Conservation (phyloP, 1,140 invertebrate species). For the Drosophila santomea region DNA sequence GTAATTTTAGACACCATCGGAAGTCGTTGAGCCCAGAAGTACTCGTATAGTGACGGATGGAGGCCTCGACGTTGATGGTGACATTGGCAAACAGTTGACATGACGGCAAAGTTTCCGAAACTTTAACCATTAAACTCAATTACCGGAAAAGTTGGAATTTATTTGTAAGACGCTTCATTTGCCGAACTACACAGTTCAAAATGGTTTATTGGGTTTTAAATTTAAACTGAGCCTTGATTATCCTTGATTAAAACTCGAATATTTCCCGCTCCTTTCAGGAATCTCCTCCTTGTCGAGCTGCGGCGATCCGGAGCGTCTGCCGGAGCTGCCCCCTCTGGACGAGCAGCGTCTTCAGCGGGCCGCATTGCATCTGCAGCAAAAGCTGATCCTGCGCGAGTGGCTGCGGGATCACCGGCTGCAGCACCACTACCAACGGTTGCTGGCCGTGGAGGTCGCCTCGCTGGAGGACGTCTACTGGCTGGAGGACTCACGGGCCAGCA, state of each 20-base stretch:
- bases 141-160: conserved; percentile 50
- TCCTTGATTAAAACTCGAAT: neutral
- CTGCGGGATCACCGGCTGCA: conserved; percentile 90
- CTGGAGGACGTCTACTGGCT: conserved; percentile 95
- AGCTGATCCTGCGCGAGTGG: conserved; percentile 92
- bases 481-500: conserved; percentile 90
- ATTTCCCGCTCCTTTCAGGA: conserved; percentile 85
- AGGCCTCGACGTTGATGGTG: conserved; percentile 24
- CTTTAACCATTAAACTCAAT: conserved; percentile 72
- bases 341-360: conserved; percentile 91
- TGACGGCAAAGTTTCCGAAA: conserved; percentile 58
- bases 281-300: conserved; percentile 92
- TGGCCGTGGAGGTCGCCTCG: conserved; percentile 92
- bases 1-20: conserved; percentile 69
- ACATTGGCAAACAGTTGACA: conserved; percentile 35
- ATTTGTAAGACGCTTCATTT: conserved; percentile 1
- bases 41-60: conserved; percentile 36
- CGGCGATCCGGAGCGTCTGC: conserved; percentile 88
- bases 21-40: conserved; percentile 28
- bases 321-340: conserved; percentile 91
- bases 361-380: conserved; percentile 90
- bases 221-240: too few relatives aligned
- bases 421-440: conserved; percentile 91
- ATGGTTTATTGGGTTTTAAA: neutral
- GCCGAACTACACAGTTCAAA: neutral